Evolutionary conservation across 2,888 invertebrate genomes (phyloP), one percentile per base, ranked within the genome.

Genomic region (Helobdella robusta): DNA sequence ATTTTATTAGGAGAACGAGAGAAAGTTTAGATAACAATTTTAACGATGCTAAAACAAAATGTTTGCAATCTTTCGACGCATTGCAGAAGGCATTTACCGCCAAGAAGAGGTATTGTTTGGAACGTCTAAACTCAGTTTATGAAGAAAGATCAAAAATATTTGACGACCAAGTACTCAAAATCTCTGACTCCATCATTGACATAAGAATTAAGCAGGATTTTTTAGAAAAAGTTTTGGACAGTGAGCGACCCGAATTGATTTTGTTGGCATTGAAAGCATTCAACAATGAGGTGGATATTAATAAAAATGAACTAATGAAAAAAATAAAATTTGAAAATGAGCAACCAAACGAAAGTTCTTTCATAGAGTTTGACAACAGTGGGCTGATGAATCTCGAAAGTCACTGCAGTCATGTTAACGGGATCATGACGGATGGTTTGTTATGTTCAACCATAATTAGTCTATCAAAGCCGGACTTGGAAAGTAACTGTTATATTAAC

Each of bases 141-240:
- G 35, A 34, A 5, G 15, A 48, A 32, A 62, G 44, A 30, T 50
- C 32, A 18, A 30, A 34, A 1, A 25, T 48, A 2, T 32, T 62
- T 8, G 62, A 62, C 36, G 50, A 62, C 11, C 62, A 62, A 28
- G 4, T 62, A 3, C 18, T n/a, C 11, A 30, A 23, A 28, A 28
- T 50, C n/a, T 34, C 48, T 25, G 3, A 30, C 30, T 1, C 32
- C 15, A 28, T 50, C 20, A 30, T 32, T 3, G 30, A 48, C 28
- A 30, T 25, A 34, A 18, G 50, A 11, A 30, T 40, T 20, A 50
- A 25, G 32, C 20, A 50, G 23, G 50, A 62, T 6, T 48, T 62
- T 20, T 32, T 25, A 1, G 62, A 62, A 25, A 62, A 62, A 8
- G 46, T 62, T 28, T 20, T 62, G 18, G 62, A 62, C 28, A 62